Evolutionary conservation across 2,797 vertebrate species (phyloP), one percentile per base, ranked within the genome.

Genomic region (Semotilus atromaculatus): DNA sequence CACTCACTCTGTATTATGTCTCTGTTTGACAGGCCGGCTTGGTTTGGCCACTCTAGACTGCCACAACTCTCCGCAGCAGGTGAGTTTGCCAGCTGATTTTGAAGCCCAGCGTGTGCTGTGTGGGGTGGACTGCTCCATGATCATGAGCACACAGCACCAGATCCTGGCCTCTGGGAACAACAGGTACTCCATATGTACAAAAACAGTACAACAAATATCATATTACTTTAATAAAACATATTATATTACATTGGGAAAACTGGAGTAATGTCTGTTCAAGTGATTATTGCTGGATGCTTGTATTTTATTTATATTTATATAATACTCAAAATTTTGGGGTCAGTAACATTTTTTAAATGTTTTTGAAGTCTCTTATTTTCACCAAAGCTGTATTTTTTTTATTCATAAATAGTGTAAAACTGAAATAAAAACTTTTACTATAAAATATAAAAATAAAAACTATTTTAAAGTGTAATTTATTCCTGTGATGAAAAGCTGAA

Each of bases 161-260:
- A 96, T 97, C 31, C 88, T 98, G 86, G 97, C 97, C 85, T 98
- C 97, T 90, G 98, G 98, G 85, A 99, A 97, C 94, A 99, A 99
- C 95, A 97, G 98, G 98, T 99, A 91, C 78, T 40, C 13, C 14
- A 80, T 36, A 26, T 62, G 26, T 45, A 68, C 19, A 58, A 60
- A 67, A 72, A 68, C 21, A 23, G 62, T 18, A 64, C 18, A 29
- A 64, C 31, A 62, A 64, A 64, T 7, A 64, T 7, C 60, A 7
- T 64, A 64, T 64, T 64, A 31, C 26, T 64, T 64, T 64, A 31
- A 16, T 31, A 64, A 62, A 64, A 64, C 14, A 62, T 29, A 64
- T 64, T 18, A 31, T 64, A 31, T 18, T 62, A 29, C 26, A 62
- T 16, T 62, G 26, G 60, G 13, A 62, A 62, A 62, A 62, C n/a